These are phyloP conservation scores for Mylabris phalerata DNA, from an alignment of 1,140 invertebrate species.

Conservation along the genomic window DNA sequence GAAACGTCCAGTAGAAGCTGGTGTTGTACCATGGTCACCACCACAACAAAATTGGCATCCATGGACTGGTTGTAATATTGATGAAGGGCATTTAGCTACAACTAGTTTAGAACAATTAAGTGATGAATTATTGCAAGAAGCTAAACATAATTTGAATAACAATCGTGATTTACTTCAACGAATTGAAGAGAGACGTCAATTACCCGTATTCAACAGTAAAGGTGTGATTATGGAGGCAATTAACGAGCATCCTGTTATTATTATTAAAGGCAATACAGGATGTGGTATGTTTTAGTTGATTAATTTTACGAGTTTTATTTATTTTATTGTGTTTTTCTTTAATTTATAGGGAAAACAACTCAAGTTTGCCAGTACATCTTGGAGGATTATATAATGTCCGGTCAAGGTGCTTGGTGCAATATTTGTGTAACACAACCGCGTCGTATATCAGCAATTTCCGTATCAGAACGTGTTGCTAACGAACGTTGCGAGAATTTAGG, in stretches of 20 bases:
- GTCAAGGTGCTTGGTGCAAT: slow-evolving; percentile 74
- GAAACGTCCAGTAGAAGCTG: slow-evolving; percentile 51
- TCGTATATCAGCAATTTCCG: slow-evolving; percentile 89
- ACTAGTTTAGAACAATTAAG: slow-evolving; percentile 75
- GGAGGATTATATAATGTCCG: slow-evolving; percentile 86
- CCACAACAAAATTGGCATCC: slow-evolving; percentile 94
- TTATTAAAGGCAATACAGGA: slow-evolving; percentile 91
- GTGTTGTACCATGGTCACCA: slow-evolving; percentile 92
- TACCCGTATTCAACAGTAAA: slow-evolving; percentile 72
- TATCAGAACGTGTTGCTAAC: slow-evolving; percentile 81
- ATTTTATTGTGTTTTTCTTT: too few species aligned
- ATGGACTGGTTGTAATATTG: slow-evolving; percentile 91
- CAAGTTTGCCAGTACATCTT: slow-evolving; percentile 94
- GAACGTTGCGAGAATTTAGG: slow-evolving; percentile 85
- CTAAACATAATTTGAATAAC: slow-evolving; percentile 57
- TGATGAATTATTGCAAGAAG: slow-evolving; percentile 59
- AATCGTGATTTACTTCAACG: slow-evolving; percentile 55
- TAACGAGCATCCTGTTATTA: slow-evolving; percentile 77
- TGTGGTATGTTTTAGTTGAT: slow-evolving; percentile 59
- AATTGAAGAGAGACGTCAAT: slow-evolving; percentile 54
- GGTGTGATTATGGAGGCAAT: slow-evolving; percentile 75
- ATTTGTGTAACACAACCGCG: slow-evolving; percentile 92
- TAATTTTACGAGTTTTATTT: too few species aligned
- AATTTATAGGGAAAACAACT: slow-evolving; percentile 53
- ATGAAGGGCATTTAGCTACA: slow-evolving; percentile 75